phyloP scores from a whole-genome alignment of 1,140 invertebrate species.

The fruit fly (Drosophila melanogaster) region Release_6_plus_ISO1_MT NT_033779.5:8691501-8692000 shows the following conservation, averaged over 20 bases:
- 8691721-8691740: constrained; percentile 53
- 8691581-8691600: neutral
- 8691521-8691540: too few relatives aligned
- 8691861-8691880: constrained; percentile 77
- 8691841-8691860: constrained; percentile 28
- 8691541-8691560: too few relatives aligned
- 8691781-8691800: constrained; percentile 52
- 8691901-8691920: constrained; percentile 71
- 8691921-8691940: constrained; percentile 20
- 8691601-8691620: too few relatives aligned
- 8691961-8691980: constrained; percentile 48
- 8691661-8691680: constrained; percentile 78
- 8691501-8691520: too few relatives aligned
- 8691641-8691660: constrained; percentile 77
- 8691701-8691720: constrained; percentile 5
- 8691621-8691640: constrained; percentile 9
- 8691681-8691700: constrained; percentile 52
- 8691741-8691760: constrained; percentile 47
- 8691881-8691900: constrained; percentile 59
- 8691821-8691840: constrained; percentile 14
- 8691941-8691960: constrained; percentile 18
- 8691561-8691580: too few relatives aligned
- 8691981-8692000: constrained; percentile 45
- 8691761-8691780: constrained; percentile 13
- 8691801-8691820: constrained; percentile 7